Base-by-base conservation (phyloP, 2,113 vertebrate genomes). In the Menidia beryllina region DNA sequence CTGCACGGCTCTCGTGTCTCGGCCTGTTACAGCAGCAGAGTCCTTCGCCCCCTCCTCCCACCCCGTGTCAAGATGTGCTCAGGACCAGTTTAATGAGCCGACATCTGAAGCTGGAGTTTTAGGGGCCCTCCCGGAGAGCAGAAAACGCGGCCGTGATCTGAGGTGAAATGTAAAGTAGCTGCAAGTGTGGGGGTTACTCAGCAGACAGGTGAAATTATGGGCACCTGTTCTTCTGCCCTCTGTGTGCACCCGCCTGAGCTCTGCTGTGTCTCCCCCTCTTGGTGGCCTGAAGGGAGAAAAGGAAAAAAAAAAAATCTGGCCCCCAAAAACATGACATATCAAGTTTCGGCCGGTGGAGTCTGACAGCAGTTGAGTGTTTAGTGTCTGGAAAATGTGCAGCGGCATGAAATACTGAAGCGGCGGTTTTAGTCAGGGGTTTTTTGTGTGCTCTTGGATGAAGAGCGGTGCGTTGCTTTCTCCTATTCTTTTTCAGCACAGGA, bases 151-250 rank as follows among this genome's bases (percentile, higher is more conserved):
- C 59, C 59, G 56, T 56, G 69, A 73, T 89, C 83, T 77, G 62
- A 81, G 59, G 7, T 77, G 69, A 77, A 79, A 75, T 84, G 69
- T 74, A 83, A 85, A 70, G 61, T 76, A 47, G 69, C 65, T 66
- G 53, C 36, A 39, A 5, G 55, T 47, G 72, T 55, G 60, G 49
- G 72, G 23, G 55, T 54, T 53, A 21, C 25, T 47, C 61, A 63
- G 69, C 83, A 72, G 86, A 83, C 89, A 91, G 89, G 91, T 92
- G 88, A 77, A 89, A 81, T 34, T 83, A 67, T 80, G 81, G 86
- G 81, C 87, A 91, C 89, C 89, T 90, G 87, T 70, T 82, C 66
- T 66, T 60, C 71, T 84, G 79, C 75, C 81, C 78, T 57, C 25
- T 52, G 48, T 71, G 11, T 79, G 62, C 76, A 63, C 69, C 60